Base-by-base conservation (phyloP, 2,888 invertebrate species). In the Metallyticus violacea region DNA sequence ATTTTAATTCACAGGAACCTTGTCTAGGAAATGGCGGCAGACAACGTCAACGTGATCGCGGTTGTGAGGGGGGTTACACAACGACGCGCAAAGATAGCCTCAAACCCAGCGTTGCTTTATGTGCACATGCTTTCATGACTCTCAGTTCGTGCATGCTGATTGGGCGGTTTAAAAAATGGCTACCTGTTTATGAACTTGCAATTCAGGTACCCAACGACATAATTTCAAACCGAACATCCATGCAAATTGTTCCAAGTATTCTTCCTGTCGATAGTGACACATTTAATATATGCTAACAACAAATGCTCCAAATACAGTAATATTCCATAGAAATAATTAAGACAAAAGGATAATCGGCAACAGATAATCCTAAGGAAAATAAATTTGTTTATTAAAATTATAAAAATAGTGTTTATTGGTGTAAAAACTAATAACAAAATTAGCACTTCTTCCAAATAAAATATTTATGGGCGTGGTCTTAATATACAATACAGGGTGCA, bases 31-130 rank as follows among this genome's bases (percentile, higher is more conserved):
- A 94, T 94, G 94, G 94, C 94, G 94, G 94, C 94, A 93, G 93
- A 93, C 92, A 88, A 88, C 89, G 88, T 89, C 88, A 89, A 89
- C 89, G 89, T 89, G 88, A 89, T 88, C 89, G 88, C 87, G 88
- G 87, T 87, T 87, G 93, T 94, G 93, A 94, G 95, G 95, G 40
- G 95, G 95, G 95, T 94, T 94, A 95, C 95, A 94, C 93, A 94
- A 94, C 94, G 95, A 95, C 95, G 96, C 96, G 95, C 95, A 95
- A 94, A 94, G 95, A 93, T 94, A 89, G 87, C 89, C 90, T 90
- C 90, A 86, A 89, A 90, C 89, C 90, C 90, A 90, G 86, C 86
- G 82, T n/a, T 7, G 7, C 26, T 7, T 7, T 77, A 9, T 9
- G n/a, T 9, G 29, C n/a, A 83, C 25, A 77, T 77, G 77, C 28